Conservation (phyloP, 2,113 vertebrate genomes). For the Pelusios castaneus region DNA sequence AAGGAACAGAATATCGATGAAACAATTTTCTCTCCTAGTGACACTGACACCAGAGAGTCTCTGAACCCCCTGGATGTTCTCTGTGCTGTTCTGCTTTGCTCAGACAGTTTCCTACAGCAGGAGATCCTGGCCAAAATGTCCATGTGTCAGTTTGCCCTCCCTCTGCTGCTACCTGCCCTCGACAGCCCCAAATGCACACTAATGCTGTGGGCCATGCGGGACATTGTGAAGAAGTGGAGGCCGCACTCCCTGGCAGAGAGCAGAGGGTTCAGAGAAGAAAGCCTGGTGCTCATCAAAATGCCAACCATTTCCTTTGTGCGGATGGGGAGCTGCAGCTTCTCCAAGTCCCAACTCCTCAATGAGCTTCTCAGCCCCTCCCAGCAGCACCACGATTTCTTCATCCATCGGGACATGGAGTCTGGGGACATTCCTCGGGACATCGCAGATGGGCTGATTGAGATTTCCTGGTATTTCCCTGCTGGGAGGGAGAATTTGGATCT, state of each 20-base stretch:
- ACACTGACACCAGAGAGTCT: slow-evolving; percentile 28
- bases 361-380: slow-evolving; percentile 70
- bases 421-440: too few relatives aligned
- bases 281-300: neutral
- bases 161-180: slow-evolving; percentile 79
- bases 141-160: slow-evolving; percentile 86
- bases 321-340: slow-evolving; percentile 71
- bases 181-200: neutral
- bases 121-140: slow-evolving; percentile 73
- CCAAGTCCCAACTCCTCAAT: slow-evolving; percentile 85
- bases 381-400: too few relatives aligned
- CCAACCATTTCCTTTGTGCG: neutral
- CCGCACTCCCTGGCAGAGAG: neutral
- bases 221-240: neutral
- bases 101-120: slow-evolving; percentile 69
- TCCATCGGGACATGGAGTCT: too few relatives aligned
- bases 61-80: slow-evolving; percentile 81
- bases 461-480: too few relatives aligned
- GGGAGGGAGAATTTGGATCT: neutral
- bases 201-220: neutral
- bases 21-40: slow-evolving; percentile 55
- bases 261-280: neutral
- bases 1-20: slow-evolving; percentile 24
- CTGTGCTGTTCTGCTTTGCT: slow-evolving; percentile 77
- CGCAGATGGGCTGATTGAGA: too few relatives aligned